Evolutionary conservation across 2,888 invertebrate species (phyloP).

Genomic region (Brachycybe producta): DNA sequence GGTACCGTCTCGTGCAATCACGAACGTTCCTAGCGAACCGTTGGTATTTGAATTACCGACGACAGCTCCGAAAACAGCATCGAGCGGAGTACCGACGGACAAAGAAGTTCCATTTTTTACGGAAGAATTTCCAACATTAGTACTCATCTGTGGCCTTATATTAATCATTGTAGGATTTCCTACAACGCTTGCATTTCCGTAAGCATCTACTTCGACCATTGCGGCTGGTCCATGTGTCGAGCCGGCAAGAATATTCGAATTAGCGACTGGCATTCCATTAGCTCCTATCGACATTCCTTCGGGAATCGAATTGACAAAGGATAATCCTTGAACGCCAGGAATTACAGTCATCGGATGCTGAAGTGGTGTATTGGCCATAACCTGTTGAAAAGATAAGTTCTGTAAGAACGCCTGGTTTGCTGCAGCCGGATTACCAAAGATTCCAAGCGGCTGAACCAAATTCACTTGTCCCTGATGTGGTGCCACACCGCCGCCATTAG

Average conservation of each 20-base stretch:
- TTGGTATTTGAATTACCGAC: background rate
- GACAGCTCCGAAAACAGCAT: conserved; percentile 10
- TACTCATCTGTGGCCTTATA: conserved; percentile 4
- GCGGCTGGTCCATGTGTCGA: background rate
- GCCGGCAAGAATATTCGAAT: conserved; percentile 2
- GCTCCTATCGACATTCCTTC: conserved; percentile 1
- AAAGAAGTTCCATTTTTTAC: background rate
- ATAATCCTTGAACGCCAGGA: conserved; percentile 12
- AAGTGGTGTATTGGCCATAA: conserved; percentile 4
- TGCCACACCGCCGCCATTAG: conserved; percentile 12
- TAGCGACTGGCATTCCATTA: background rate
- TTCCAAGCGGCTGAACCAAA: conserved; percentile 23
- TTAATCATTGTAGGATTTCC: conserved; percentile 13
- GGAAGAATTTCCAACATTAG: background rate
- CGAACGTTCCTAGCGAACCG: conserved; percentile 4
- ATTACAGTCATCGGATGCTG: conserved; percentile 14
- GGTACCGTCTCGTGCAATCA: conserved; percentile 14
- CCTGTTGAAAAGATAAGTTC: conserved; percentile 24
- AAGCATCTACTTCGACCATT: conserved; percentile 13
- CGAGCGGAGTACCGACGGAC: background rate
- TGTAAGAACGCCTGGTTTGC: conserved; percentile 22
- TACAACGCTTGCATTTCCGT: conserved; percentile 11
- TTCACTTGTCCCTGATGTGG: conserved; percentile 20
- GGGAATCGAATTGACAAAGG: conserved; percentile 5
- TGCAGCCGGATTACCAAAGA: conserved; percentile 22